Percentiles rank a stretch among this genome's conserved stretches.
Evolutionary conservation across 1,140 invertebrate species (phyloP).

Genomic region (Frieseomelitta varia): DNA sequence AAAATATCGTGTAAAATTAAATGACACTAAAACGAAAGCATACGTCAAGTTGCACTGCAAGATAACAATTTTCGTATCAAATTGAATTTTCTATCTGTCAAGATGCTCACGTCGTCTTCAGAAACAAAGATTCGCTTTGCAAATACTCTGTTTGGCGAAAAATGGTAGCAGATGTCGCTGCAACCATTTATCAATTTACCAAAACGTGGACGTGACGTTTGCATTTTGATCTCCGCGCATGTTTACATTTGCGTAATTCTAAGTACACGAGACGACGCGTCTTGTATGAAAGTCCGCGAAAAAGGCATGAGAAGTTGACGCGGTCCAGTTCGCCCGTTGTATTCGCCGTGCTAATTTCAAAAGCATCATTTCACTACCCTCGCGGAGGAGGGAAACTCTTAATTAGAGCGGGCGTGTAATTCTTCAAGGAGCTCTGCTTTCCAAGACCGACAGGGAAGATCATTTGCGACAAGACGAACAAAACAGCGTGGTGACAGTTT

Average conservation of each 20-base stretch:
- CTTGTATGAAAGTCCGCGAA: conserved; percentile 58
- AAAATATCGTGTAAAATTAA: no score
- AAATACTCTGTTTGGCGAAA: no score
- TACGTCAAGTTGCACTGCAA: no score
- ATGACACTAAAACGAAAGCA: no score
- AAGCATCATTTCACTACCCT: conserved; percentile 29
- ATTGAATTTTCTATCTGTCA: no score
- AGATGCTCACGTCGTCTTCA: no score
- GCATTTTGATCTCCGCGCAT: not conserved
- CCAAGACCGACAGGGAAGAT: conserved; percentile 1
- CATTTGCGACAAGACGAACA: no score
- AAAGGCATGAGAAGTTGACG: conserved; percentile 35
- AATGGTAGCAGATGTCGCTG: not conserved
- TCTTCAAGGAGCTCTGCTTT: conserved; percentile 22
- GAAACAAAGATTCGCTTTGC: no score
- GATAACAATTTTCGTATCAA: no score
- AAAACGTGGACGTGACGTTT: not conserved
- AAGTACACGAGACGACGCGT: not conserved
- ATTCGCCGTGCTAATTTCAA: conserved; percentile 45
- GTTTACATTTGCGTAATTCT: not conserved
- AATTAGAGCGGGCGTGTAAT: conserved; percentile 45
- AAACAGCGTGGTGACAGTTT: no score
- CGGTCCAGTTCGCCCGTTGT: conserved; percentile 61
- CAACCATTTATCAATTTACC: no score
- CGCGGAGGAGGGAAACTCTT: conserved; percentile 23